Percentiles rank a stretch among this genome's conserved stretches.
These are phyloP conservation scores for Peromyscus californicus DNA, from an alignment of 2,113 vertebrate species.

Conservation along the genomic window DNA sequence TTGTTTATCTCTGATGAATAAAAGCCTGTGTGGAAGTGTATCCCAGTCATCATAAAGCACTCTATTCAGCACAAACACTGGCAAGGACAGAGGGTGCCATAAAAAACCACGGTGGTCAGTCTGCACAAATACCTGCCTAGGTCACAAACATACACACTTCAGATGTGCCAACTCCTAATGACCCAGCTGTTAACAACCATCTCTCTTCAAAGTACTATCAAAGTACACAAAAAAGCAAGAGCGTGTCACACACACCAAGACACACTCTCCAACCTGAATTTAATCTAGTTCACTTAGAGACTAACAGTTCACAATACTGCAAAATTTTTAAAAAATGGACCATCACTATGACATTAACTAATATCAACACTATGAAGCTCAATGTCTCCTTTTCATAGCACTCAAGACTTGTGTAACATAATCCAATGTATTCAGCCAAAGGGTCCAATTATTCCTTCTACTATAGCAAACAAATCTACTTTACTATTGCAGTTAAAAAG, in stretches of 20 bases:
- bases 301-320: background rate
- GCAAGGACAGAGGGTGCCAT: background rate
- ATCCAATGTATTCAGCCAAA: background rate
- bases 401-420: background rate
- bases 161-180: background rate
- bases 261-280: background rate
- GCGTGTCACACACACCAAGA: background rate
- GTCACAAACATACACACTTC: background rate
- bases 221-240: background rate
- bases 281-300: background rate
- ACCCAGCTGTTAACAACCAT: background rate
- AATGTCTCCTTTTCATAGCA: background rate
- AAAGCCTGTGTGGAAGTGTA: background rate
- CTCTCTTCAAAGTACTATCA: background rate
- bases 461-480: slow-evolving; percentile 13
- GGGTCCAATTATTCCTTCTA: slow-evolving; percentile 2
- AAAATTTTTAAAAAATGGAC: background rate
- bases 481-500: background rate
- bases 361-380: slow-evolving; percentile 1
- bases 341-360: background rate
- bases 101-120: background rate
- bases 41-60: background rate
- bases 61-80: background rate
- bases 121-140: background rate
- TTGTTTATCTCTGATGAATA: background rate